Evolutionary conservation across 2,888 invertebrate genomes (phyloP), one percentile per base, ranked within the genome.

Genomic region (Lasioglossum malachurum): DNA sequence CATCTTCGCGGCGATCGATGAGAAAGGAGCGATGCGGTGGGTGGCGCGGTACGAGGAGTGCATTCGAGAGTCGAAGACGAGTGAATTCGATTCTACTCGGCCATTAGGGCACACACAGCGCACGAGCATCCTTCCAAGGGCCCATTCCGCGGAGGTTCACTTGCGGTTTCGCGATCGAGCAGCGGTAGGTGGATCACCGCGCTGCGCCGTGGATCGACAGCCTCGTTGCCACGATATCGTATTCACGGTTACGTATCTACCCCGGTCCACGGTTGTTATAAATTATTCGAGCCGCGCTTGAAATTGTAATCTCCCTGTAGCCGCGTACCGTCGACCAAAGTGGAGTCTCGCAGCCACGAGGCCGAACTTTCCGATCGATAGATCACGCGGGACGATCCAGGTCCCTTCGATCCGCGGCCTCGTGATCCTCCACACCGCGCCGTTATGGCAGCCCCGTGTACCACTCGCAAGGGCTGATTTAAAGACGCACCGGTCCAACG

Each of bases 161-260:
- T 86, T 90, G 93, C 87, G 91, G 91, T 92, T 92, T 91, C 80
- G 84, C 83, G 88, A 89, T 87, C 87, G 83, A 88, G 81, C 75
- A 77, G 80, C 82, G 75, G 79, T 76, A 76, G 88, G 80, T 67
- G 78, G 88, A 80, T 49, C 83, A 75, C 67, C 74, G 49, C 53
- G 35, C 19, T 19, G 49, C 19, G 49, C 49, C 81, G 57, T 46
- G 76, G 82, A 88, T 80, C 81, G 8, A 80, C 87, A 86, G 86
- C 87, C 86, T 80, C 83, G 81, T 87, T 78, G 84, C 81, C 76
- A 60, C 83, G 86, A 87, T 91, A 87, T 88, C 91, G 79, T 84
- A 80, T 92, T 87, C 88, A 75, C 73, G 72, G 72, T 80, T 82
- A 82, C 78, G 77, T 72, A 73, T 78, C 82, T 75, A 4, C 35